Evolutionary conservation across 2,888 invertebrate genomes (phyloP), one percentile per base, ranked within the genome.

Genomic region (Dicyrtomina minuta): DNA sequence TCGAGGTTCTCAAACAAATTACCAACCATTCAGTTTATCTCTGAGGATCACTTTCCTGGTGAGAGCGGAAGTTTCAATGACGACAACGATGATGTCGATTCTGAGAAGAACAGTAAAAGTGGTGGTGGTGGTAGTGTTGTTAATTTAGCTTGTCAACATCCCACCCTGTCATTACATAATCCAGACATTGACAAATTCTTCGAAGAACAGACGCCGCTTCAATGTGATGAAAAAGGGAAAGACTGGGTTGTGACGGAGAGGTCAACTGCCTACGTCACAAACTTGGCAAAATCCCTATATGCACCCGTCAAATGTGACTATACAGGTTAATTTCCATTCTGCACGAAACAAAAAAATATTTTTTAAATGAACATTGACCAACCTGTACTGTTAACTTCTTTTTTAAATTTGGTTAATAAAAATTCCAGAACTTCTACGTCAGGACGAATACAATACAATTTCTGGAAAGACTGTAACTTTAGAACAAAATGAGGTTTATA

Each of bases 161-260:
- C 90, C 90, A 90, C 78, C 13, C 27, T 55, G 5, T 87, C 88
- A 10, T 82, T 89, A 41, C 84, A 87, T 79, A 87, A 89, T 73
- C 87, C 88, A 10, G 90, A 90, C 78, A 88, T 93, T 44, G 88
- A 87, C 82, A 87, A 87, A 79, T 92, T 89, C 78, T 87, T 91
- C 71, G 84, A 86, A 74, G 81, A 85, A 15, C 84, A 87, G 15
- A 85, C 87, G 0, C 86, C 86, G 0, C 83, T 93, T 2, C 82
- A 84, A 15, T 95, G 95, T 80, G 66, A 61, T n/a, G 24, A 46
- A 26, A 41, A 66, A 22, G 84, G 85, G 13, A 70, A 75, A 1
- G 89, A 93, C 80, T 95, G 94, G 95, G 91, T 93, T 1, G 85
- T 84, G 77, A 89, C 90, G 76, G 85, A 86, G 80, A 90, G 90